These are phyloP conservation scores for Alexandromys oeconomus DNA, from an alignment of 2,797 vertebrate genomes.

Conservation along the genomic window DNA sequence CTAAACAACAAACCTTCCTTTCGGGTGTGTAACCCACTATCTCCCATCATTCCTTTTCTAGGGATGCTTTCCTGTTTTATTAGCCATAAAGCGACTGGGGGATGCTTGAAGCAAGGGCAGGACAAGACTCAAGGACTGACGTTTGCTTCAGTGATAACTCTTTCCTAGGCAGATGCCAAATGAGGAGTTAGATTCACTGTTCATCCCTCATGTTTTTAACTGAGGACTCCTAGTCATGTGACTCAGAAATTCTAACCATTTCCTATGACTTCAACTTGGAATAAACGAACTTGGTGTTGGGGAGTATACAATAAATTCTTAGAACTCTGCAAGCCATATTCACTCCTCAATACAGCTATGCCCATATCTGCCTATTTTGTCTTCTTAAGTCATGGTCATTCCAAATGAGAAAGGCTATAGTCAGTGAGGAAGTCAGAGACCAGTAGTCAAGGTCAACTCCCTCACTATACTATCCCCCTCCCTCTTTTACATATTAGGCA, in stretches of 20 bases:
- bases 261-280: background rate
- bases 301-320: background rate
- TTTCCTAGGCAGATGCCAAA: conserved; percentile 36
- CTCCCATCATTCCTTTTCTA: conserved; percentile 73
- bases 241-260: conserved; percentile 19
- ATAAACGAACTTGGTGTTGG: background rate
- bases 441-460: background rate
- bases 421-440: background rate
- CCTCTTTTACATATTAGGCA: background rate
- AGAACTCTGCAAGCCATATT: background rate
- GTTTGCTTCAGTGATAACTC: background rate
- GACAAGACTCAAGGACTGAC: conserved; percentile 59
- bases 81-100: conserved; percentile 77
- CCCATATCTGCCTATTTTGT: conserved; percentile 24
- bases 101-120: conserved; percentile 75
- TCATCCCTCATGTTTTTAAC: background rate
- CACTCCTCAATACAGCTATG: background rate
- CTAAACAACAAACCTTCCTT: conserved; percentile 55
- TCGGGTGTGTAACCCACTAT: conserved; percentile 66
- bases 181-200: background rate
- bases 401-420: background rate
- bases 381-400: conserved; percentile 30
- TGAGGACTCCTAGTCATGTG: background rate
- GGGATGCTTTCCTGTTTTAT: conserved; percentile 64
- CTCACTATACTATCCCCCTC: background rate